phyloP scores from a whole-genome alignment of 2,797 vertebrate genomes.

The Acrossocheilus fasciatus region DNA sequence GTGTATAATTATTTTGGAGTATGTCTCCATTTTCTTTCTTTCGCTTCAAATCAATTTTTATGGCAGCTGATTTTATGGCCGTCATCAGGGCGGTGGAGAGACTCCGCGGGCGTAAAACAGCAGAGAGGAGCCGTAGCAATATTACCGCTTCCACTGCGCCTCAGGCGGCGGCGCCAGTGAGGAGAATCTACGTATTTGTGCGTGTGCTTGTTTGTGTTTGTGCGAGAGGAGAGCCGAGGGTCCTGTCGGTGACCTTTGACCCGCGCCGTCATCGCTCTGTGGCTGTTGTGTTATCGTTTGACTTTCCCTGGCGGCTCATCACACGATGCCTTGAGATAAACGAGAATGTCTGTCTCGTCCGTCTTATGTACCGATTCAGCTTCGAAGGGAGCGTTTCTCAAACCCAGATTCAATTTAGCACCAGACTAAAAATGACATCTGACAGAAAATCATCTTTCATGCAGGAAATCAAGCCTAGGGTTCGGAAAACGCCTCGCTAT shows the following conservation, averaged over 20 bases:
- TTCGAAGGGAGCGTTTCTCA: not conserved
- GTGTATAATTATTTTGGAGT: constrained; percentile 70
- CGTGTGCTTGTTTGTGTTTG: constrained; percentile 38
- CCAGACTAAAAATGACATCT: not conserved
- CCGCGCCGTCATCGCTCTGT: constrained; percentile 32
- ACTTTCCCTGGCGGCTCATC: constrained; percentile 17
- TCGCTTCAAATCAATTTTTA: constrained; percentile 70
- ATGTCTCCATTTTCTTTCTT: constrained; percentile 69
- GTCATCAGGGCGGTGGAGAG: constrained; percentile 63
- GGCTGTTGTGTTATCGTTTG: constrained; percentile 41
- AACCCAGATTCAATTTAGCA: not conserved
- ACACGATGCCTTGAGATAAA: not conserved
- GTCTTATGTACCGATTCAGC: not conserved
- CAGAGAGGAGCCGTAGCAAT: constrained; percentile 66
- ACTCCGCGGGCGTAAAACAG: constrained; percentile 59
- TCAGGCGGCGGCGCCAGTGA: constrained; percentile 51
- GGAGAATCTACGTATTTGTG: constrained; percentile 37
- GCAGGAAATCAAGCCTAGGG: not conserved
- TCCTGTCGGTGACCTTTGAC: constrained; percentile 52
- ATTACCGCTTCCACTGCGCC: constrained; percentile 61
- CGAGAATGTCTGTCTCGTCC: not conserved
- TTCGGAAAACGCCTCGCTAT: not conserved
- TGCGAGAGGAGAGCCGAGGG: constrained; percentile 45
- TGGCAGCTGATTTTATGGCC: constrained; percentile 67
- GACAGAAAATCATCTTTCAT: constrained; percentile 26